Base-by-base conservation (phyloP, 2,888 invertebrate genomes). In the Andrena haemorrhoa region DNA sequence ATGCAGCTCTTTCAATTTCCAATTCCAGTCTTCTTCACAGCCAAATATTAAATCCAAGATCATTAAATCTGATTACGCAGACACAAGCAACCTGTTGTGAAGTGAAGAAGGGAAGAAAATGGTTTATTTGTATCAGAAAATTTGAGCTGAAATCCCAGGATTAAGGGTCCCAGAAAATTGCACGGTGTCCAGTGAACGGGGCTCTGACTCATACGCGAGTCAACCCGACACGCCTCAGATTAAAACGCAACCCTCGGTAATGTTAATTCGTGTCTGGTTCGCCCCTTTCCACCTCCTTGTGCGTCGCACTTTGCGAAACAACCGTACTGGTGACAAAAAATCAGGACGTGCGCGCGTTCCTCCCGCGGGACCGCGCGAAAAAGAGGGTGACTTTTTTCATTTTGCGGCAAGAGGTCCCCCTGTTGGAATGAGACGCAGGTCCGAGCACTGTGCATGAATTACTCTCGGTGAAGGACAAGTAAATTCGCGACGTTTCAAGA, bases 211-310 rank as follows among this genome's bases (percentile, higher is more conserved):
- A 75, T 53, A 20, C 51, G 61, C 74, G 75, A 76, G 64, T 41
- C 78, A 73, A 64, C 70, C 35, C 78, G 81, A 87, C 84, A 78
- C 70, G 84, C 75, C 73, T 77, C 72, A 70, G 87, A 88, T 88
- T 89, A 89, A 86, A 88, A 86, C 79, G 74, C 87, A 83, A 79
- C 87, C 88, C 82, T 53, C 71, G 64, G 75, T 79, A 85, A 86
- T 84, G 84, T 89, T 82, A 81, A 82, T 73, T 83, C 75, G 66
- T 66, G 83, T 77, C 78, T 82, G 82, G 56, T 53, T 61, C 76
- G 51, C 77, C 51, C 56, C 23, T 47, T 12, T 2, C 47, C 53
- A 10, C 56, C 56, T 63, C 23, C 53, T 60, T 51, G 64, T 47
- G 58, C 64, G 56, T 78, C 70, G 82, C 79, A 69, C 77, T 82